These are phyloP conservation scores for Dendrolimus houi DNA, from an alignment of 2,888 invertebrate genomes.

Conservation along the genomic window DNA sequence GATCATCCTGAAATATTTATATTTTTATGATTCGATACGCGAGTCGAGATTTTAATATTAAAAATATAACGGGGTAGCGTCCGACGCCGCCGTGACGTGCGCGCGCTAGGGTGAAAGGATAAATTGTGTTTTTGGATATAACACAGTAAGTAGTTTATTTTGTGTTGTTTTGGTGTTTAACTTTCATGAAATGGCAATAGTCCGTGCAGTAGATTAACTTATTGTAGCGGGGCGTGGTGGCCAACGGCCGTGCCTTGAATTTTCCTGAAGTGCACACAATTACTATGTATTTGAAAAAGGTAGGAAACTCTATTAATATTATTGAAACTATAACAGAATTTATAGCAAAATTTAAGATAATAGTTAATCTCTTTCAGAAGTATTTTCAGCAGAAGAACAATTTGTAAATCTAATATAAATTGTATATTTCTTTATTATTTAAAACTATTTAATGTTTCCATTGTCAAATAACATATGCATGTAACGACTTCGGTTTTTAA, in stretches of 20 bases:
- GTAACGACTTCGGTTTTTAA: too few relatives aligned
- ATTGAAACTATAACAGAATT: too few relatives aligned
- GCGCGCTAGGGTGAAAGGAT: conserved; percentile 32
- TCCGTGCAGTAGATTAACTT: too few relatives aligned
- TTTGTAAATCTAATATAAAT: too few relatives aligned
- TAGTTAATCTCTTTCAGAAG: too few relatives aligned
- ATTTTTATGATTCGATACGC: conserved; percentile 66
- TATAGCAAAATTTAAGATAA: too few relatives aligned
- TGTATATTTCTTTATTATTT: too few relatives aligned
- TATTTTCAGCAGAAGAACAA: too few relatives aligned
- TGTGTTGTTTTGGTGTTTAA: conserved; percentile 4
- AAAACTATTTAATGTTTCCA: too few relatives aligned
- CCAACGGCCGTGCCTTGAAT: conserved; percentile 10
- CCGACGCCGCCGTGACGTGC: conserved; percentile 46
- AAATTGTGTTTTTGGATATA: conserved; percentile 8
- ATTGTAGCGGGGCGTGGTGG: too few relatives aligned
- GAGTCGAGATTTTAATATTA: conserved; percentile 58
- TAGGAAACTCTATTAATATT: background rate
- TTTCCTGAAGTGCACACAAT: conserved; percentile 21
- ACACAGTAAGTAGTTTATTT: conserved; percentile 9
- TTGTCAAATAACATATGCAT: too few relatives aligned
- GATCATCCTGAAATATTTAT: conserved; percentile 57
- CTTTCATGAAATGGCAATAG: background rate
- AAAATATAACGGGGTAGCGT: conserved; percentile 52
- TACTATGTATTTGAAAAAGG: conserved; percentile 8